Conservation (phyloP, 2,888 invertebrate species). For the Adineta ricciae region DNA sequence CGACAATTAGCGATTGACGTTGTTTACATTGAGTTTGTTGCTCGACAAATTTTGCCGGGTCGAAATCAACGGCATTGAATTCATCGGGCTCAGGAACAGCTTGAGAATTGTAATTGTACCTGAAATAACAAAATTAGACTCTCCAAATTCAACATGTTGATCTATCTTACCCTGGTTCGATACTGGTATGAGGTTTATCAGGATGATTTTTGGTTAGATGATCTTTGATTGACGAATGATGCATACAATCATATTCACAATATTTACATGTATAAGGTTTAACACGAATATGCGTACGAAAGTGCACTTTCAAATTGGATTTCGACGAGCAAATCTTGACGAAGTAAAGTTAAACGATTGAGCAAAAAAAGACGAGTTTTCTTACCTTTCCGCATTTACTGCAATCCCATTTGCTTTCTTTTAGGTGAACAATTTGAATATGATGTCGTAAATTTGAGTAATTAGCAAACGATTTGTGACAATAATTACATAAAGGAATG, state of each 20-base stretch:
- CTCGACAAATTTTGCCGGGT: background rate
- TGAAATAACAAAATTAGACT: background rate
- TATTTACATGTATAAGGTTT: slow-evolving; percentile 33
- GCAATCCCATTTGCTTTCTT: slow-evolving; percentile 31
- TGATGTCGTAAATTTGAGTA: slow-evolving; percentile 34
- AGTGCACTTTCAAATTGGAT: slow-evolving; percentile 32
- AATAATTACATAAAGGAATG: slow-evolving; percentile 28
- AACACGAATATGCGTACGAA: slow-evolving; percentile 33
- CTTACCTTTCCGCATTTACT: slow-evolving; percentile 32
- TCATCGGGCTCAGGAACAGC: slow-evolving; percentile 34
- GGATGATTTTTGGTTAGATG: slow-evolving; percentile 32
- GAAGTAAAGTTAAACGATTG: background rate
- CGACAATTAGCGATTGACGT: background rate
- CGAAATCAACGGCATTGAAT: slow-evolving; percentile 25
- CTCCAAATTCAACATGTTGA: background rate
- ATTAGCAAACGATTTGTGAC: slow-evolving; percentile 33
- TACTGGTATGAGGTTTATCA: slow-evolving; percentile 29
- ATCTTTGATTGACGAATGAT: slow-evolving; percentile 32
- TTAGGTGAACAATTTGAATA: slow-evolving; percentile 27
- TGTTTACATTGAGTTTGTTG: slow-evolving; percentile 15
- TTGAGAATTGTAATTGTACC: slow-evolving; percentile 31
- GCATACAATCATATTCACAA: slow-evolving; percentile 34
- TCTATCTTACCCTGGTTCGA: slow-evolving; percentile 25
- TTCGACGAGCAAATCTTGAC: slow-evolving; percentile 32
- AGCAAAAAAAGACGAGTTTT: background rate